Evolutionary conservation across 2,888 invertebrate genomes (phyloP).

Genomic region (Sympetrum striolatum): DNA sequence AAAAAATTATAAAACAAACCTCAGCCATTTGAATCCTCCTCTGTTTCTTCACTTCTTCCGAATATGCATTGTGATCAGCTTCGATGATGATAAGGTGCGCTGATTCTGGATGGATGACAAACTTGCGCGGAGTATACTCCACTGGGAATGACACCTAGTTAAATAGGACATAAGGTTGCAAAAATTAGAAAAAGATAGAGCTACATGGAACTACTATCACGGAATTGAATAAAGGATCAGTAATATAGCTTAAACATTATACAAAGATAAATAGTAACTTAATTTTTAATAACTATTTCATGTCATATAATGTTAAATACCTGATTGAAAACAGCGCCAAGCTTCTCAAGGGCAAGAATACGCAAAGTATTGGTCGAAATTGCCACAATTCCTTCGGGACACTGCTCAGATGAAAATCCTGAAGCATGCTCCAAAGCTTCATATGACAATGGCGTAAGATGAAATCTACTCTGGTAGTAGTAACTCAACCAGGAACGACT

Average conservation of each 20-base stretch:
- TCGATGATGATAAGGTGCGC: conserved; percentile 91
- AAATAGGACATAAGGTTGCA: conserved; percentile 49
- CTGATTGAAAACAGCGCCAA: conserved; percentile 98
- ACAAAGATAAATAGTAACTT: neutral
- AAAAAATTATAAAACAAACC: conserved; percentile 50
- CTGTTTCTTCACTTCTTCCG: conserved; percentile 93
- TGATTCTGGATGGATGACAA: conserved; percentile 90
- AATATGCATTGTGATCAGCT: conserved; percentile 98
- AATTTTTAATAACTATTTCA: neutral
- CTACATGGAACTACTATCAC: neutral
- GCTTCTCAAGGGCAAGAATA: conserved; percentile 96
- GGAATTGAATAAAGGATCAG: neutral
- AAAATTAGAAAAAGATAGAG: neutral
- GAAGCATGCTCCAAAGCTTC: conserved; percentile 97
- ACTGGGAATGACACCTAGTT: conserved; percentile 81
- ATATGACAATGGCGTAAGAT: conserved; percentile 94
- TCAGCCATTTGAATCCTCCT: conserved; percentile 96
- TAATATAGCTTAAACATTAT: neutral
- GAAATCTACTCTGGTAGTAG: conserved; percentile 95
- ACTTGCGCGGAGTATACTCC: conserved; percentile 94
- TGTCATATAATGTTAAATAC: conserved; percentile 52
- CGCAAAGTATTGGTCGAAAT: conserved; percentile 97
- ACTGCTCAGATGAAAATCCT: conserved; percentile 94
- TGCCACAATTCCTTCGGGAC: conserved; percentile 98
- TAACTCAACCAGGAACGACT: conserved; percentile 98